A percentile compares a stretch with the other conserved stretches of the same genome.
Evolutionary conservation across 2,888 invertebrate species (phyloP).

Genomic region (Cantharis rufa): DNA sequence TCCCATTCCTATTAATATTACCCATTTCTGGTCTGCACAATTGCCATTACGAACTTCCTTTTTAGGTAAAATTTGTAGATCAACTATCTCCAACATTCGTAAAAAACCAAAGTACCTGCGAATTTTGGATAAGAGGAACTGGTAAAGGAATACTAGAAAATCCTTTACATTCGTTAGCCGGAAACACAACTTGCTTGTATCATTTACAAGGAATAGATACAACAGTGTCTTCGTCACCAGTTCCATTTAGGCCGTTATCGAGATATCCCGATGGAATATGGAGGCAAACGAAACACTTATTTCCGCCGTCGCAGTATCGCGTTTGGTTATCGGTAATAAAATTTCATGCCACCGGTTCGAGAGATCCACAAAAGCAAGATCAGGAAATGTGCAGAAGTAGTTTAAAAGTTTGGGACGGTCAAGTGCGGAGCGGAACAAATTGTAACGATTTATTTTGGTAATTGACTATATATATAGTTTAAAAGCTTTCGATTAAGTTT

Average conservation of each 20-base stretch:
- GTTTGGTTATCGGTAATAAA: constrained; percentile 87
- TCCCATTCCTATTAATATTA: constrained; percentile 10
- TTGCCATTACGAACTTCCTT: constrained; percentile 39
- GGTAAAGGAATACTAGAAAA: constrained; percentile 80
- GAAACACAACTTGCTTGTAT: constrained; percentile 87
- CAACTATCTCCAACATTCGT: constrained; percentile 81
- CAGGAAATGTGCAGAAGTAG: constrained; percentile 82
- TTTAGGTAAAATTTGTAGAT: constrained; percentile 83
- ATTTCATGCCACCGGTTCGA: constrained; percentile 75
- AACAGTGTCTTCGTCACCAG: constrained; percentile 55
- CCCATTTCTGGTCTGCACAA: constrained; percentile 9
- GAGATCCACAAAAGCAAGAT: constrained; percentile 67
- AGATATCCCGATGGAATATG: constrained; percentile 57
- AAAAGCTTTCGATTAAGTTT: not conserved
- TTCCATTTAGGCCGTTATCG: constrained; percentile 63
- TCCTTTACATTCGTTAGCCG: constrained; percentile 82
- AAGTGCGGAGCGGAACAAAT: constrained; percentile 72
- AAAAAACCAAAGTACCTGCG: constrained; percentile 82
- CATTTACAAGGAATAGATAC: constrained; percentile 74
- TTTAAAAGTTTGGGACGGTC: constrained; percentile 86
- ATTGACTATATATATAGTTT: constrained; percentile 44
- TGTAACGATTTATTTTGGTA: constrained; percentile 84
- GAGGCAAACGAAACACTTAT: constrained; percentile 59
- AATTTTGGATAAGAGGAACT: constrained; percentile 83
- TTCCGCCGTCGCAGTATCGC: constrained; percentile 70